Percentiles rank a stretch among this genome's conserved stretches.
phyloP scores from a whole-genome alignment of 2,888 invertebrate species.

The Elmis aenea region DNA sequence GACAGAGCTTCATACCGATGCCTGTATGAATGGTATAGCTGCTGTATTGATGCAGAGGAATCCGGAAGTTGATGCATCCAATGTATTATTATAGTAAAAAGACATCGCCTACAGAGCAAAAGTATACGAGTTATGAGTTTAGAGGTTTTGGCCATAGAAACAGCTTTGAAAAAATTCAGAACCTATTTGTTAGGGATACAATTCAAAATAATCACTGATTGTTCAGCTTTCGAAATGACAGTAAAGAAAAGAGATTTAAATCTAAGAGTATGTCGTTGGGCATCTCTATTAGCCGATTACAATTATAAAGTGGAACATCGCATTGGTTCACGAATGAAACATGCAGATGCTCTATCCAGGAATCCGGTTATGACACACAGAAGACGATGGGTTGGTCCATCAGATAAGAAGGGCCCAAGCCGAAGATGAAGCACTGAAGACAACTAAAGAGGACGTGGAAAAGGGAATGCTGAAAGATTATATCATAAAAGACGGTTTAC shows the following conservation, averaged over 20 bases:
- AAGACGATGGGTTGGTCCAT: conserved; percentile 3
- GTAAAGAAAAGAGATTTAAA: conserved; percentile 30
- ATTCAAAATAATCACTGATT: conserved; percentile 36
- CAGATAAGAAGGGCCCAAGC: conserved; percentile 18
- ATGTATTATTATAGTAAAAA: conserved; percentile 34
- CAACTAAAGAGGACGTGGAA: conserved; percentile 24
- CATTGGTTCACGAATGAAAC: conserved; percentile 27
- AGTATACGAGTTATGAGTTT: conserved; percentile 36
- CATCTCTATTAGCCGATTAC: conserved; percentile 30
- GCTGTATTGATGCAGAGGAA: conserved; percentile 28
- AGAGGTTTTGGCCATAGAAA: conserved; percentile 34
- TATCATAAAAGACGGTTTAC: conserved; percentile 20
- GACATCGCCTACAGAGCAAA: conserved; percentile 30
- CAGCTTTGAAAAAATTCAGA: conserved; percentile 35
- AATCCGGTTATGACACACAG: too few relatives aligned
- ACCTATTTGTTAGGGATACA: conserved; percentile 30
- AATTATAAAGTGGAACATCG: conserved; percentile 31
- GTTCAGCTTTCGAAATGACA: conserved; percentile 32
- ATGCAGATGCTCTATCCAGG: too few relatives aligned
- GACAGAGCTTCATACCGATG: conserved; percentile 30
- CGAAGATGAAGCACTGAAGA: conserved; percentile 20
- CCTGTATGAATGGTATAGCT: conserved; percentile 28
- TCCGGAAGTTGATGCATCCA: conserved; percentile 29
- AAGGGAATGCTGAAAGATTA: conserved; percentile 18
- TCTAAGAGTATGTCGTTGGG: too few relatives aligned